Evolutionary conservation across 2,888 invertebrate genomes (phyloP), one percentile per base, ranked within the genome.

Genomic region (Thysanoteuthis rhombus): DNA sequence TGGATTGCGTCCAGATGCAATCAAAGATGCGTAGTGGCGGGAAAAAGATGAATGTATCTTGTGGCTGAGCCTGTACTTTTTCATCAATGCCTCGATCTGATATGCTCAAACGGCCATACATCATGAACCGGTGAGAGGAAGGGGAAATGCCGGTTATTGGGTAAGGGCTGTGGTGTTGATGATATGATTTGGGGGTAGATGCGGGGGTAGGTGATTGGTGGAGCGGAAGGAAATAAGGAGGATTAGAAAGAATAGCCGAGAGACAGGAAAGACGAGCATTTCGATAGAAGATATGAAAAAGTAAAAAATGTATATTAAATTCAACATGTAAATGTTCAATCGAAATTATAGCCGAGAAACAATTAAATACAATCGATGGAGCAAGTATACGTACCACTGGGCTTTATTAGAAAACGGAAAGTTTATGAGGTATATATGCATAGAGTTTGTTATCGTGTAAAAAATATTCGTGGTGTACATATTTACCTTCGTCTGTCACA

Each of bases 41-140:
- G 75, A 75, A 75, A 75, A 75, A 75, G 75, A 75, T 75, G 75
- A 75, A 75, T 75, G 75, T 75, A 75, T 75, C 16, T 75, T 75
- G 75, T 75, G 75, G 75, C n/a, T 16, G n/a, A n/a, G n/a, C 75
- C n/a, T 75, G 75, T n/a, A 75, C 75, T n/a, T 75, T 75, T 75
- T 75, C 75, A 75, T 75, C 75, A 75, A n/a, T 75, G 75, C 75
- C 75, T 75, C 75, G 75, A 75, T 75, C 75, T 75, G 75, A 75
- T 75, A 75, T 75, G 75, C 75, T n/a, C 75, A n/a, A 36, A n/a
- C n/a, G n/a, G 75, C 75, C 10, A 75, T 75, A n/a, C 75, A 75
- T 75, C 75, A 75, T n/a, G 75, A n/a, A 36, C 75, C 16, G n/a
- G 75, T 12, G 19, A 75, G n/a, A 36, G n/a, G 75, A 75, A 75